A percentile compares a stretch with the other conserved stretches of the same genome.
Conservation (phyloP, 1,140 invertebrate genomes). For the Solen grandis region DNA sequence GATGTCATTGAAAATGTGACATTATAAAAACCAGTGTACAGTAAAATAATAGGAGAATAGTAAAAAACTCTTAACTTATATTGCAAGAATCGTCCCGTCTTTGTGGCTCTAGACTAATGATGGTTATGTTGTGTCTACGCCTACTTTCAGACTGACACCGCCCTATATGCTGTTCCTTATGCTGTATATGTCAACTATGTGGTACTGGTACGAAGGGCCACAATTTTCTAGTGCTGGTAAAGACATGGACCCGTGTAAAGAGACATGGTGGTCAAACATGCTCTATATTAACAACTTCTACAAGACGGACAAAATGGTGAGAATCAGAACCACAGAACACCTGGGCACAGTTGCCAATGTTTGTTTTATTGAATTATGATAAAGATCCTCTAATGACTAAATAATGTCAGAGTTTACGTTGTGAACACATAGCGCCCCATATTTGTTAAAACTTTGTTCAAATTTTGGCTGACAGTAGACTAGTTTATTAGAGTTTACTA, state of each 20-base stretch:
- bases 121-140: neutral
- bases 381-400: neutral
- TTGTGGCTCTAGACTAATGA: too few relatives aligned
- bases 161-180: slow-evolving; percentile 92
- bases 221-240: slow-evolving; percentile 49
- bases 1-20: too few relatives aligned
- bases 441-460: neutral
- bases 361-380: neutral
- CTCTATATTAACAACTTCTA: slow-evolving; percentile 92
- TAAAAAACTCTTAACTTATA: too few relatives aligned
- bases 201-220: slow-evolving; percentile 85
- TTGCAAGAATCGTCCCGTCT: too few relatives aligned
- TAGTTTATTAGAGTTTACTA: neutral
- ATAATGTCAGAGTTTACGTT: neutral
- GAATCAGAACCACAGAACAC: neutral
- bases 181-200: slow-evolving; percentile 87
- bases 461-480: neutral
- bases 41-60: too few relatives aligned
- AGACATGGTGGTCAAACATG: slow-evolving; percentile 91
- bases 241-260: slow-evolving; percentile 81
- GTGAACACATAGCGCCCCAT: neutral
- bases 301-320: slow-evolving; percentile 56
- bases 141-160: slow-evolving; percentile 84
- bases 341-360: neutral
- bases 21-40: too few relatives aligned